Evolutionary conservation across 1,140 invertebrate genomes (phyloP).

Genomic region (Delia radicum): DNA sequence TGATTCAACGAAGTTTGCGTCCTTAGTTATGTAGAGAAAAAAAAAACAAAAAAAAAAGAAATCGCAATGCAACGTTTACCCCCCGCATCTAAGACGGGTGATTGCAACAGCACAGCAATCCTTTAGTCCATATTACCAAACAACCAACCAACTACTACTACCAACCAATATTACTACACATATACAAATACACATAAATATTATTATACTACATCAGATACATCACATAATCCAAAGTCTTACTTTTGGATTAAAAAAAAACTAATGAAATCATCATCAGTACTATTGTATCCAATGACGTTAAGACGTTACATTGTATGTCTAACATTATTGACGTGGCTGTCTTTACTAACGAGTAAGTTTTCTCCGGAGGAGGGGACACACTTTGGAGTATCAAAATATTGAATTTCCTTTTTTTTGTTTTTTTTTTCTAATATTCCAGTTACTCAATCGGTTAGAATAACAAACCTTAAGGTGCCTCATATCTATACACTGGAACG

Average conservation of each 20-base stretch:
- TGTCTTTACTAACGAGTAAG: conserved; percentile 48
- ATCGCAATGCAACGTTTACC: conserved; percentile 12
- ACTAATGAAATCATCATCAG: conserved; percentile 12
- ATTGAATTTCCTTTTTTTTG: neutral
- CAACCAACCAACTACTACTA: neutral
- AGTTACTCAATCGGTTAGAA: conserved; percentile 50
- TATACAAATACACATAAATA: neutral
- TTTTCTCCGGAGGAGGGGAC: too few species aligned
- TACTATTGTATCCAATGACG: conserved; percentile 25
- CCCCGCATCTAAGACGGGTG: conserved; percentile 1
- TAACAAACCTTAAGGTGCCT: conserved; percentile 53
- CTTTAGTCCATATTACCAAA: neutral
- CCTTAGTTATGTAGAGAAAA: neutral
- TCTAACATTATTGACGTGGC: conserved; percentile 43
- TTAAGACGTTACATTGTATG: conserved; percentile 35
- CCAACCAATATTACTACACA: neutral
- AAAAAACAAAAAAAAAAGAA: neutral
- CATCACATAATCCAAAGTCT: neutral
- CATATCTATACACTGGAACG: conserved; percentile 50
- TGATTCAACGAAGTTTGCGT: conserved; percentile 17
- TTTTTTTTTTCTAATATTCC: neutral
- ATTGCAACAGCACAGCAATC: neutral
- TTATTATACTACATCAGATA: neutral
- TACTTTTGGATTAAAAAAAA: neutral
- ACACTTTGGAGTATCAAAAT: neutral